A percentile compares a stretch with the other conserved stretches of the same genome.
Evolutionary conservation across 2,113 vertebrate species (phyloP).

Genomic region (Trichechus manatus): DNA sequence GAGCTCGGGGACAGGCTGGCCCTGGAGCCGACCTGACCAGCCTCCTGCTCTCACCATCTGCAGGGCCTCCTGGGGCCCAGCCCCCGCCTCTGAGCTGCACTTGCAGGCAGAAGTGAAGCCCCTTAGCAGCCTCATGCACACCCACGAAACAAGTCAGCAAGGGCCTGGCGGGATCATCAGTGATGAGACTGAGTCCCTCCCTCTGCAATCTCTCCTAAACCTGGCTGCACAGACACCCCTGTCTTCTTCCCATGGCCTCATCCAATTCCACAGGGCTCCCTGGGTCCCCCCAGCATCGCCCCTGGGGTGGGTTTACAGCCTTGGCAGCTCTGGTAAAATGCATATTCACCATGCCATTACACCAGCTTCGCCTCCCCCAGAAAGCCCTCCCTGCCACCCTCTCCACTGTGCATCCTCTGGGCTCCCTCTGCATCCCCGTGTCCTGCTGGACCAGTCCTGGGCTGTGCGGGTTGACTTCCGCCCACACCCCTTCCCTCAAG

Average conservation of each 20-base stretch:
- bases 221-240: neutral
- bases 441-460: neutral
- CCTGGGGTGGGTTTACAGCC: neutral
- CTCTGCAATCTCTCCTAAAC: neutral
- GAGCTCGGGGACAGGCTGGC: neutral
- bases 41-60: neutral
- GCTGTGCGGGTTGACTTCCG: neutral
- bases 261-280: neutral
- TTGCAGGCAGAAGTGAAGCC: neutral
- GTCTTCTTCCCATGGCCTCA: neutral
- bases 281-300: neutral
- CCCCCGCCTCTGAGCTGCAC: neutral
- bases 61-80: neutral
- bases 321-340: neutral
- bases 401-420: neutral
- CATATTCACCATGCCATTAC: neutral
- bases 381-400: neutral
- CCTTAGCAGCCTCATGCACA: accelerated
- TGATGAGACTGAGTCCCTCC: neutral
- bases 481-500: neutral
- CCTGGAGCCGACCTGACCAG: neutral
- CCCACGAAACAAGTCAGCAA: accelerated
- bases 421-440: neutral
- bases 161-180: accelerated
- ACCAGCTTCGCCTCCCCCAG: neutral